Percentiles rank a stretch among this genome's conserved stretches.
Evolutionary conservation across 1,140 invertebrate genomes (phyloP).

Genomic region (Bombyx mandarina): DNA sequence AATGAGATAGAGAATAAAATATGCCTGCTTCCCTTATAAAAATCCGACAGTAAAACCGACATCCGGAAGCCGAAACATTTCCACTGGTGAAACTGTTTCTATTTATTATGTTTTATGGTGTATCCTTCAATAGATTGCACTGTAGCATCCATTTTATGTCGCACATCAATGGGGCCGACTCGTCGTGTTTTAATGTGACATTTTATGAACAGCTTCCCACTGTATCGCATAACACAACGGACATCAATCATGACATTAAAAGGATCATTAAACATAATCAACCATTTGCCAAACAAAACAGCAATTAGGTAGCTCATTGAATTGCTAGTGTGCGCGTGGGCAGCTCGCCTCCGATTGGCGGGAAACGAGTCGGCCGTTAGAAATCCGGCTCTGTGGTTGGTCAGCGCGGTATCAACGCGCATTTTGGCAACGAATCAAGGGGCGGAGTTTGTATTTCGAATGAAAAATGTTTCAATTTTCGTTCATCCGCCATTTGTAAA

Average conservation of each 20-base stretch:
- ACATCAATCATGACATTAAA: constrained; percentile 3
- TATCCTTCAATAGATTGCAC: too few species aligned
- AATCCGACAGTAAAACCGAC: too few species aligned
- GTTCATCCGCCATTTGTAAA: background rate
- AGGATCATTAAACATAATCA: constrained; percentile 3
- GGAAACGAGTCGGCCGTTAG: constrained; percentile 11
- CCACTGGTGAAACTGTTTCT: too few species aligned
- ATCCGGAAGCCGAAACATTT: too few species aligned
- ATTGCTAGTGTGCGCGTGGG: constrained; percentile 45
- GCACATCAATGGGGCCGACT: too few species aligned
- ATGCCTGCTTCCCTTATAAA: too few species aligned
- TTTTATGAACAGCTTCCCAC: background rate
- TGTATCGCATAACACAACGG: background rate
- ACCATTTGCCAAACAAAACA: constrained; percentile 27
- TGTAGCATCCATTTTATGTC: too few species aligned
- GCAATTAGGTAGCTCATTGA: constrained; percentile 29
- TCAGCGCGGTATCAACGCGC: constrained; percentile 13
- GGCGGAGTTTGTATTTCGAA: constrained; percentile 26
- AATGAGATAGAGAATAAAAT: too few species aligned
- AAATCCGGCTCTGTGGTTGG: constrained; percentile 16
- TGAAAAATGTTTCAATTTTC: constrained; percentile 15
- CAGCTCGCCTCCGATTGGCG: constrained; percentile 27
- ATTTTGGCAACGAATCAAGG: constrained; percentile 45
- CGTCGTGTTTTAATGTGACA: background rate
- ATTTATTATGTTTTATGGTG: too few species aligned